phyloP scores from a whole-genome alignment of 2,797 vertebrate species.

The Tachyglossus aculeatus region DNA sequence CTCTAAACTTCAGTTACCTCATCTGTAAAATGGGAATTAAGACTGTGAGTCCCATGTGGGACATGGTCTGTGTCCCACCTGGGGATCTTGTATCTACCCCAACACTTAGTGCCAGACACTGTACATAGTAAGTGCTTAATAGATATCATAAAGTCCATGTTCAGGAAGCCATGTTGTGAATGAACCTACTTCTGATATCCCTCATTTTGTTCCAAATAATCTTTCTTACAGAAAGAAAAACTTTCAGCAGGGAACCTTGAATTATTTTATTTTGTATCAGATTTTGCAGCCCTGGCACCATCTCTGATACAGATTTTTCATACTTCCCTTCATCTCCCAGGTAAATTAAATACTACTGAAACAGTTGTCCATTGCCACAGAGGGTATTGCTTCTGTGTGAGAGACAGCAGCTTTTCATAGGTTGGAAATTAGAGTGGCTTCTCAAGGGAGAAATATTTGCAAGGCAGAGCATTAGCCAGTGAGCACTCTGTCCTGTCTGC shows the following conservation, averaged over 20 bases:
- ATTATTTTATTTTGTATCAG: conserved; percentile 26
- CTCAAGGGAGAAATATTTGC: conserved; percentile 34
- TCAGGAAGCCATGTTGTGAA: conserved; percentile 17
- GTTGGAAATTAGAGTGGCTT: conserved; percentile 45
- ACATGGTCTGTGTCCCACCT: too few species aligned
- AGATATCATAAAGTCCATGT: conserved; percentile 37
- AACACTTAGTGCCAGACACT: too few species aligned
- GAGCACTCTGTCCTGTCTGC: conserved; percentile 1
- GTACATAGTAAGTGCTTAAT: too few species aligned
- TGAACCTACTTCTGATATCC: conserved; percentile 33
- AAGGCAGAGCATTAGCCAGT: conserved; percentile 53
- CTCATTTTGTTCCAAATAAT: conserved; percentile 35
- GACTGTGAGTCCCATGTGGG: too few species aligned
- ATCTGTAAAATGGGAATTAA: too few species aligned
- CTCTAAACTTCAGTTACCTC: too few species aligned
- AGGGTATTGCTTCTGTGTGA: conserved; percentile 27
- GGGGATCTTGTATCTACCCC: too few species aligned
- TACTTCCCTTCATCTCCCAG: conserved; percentile 26
- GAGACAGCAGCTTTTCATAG: conserved; percentile 37
- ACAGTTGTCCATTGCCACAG: conserved; percentile 44
- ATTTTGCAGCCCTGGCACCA: background rate
- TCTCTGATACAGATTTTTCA: conserved; percentile 26
- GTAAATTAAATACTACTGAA: conserved; percentile 57
- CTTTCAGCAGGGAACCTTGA: conserved; percentile 10
- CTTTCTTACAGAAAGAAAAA: conserved; percentile 32